Evolutionary conservation across 2,888 invertebrate species (phyloP).

Genomic region (Anoncus sp.): DNA sequence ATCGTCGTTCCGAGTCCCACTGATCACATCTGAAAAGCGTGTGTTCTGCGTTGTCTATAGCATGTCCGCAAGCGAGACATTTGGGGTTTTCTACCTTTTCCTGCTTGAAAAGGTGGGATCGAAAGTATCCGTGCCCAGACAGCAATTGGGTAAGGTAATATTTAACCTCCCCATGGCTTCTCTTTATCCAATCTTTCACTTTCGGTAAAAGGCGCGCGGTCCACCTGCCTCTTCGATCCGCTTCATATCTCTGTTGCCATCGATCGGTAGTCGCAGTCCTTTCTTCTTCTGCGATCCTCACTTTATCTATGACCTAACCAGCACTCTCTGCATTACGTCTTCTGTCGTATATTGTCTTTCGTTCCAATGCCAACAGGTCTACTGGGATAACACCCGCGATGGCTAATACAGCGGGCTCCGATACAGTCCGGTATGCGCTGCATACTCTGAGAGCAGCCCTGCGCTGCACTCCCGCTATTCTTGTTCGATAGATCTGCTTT

Average conservation of each 20-base stretch:
- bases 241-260: neutral
- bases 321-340: neutral
- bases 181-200: neutral
- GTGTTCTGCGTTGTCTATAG: neutral
- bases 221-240: neutral
- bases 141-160: constrained; percentile 13
- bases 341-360: neutral
- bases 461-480: neutral
- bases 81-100: neutral
- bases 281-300: no score
- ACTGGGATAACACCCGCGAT: constrained; percentile 16
- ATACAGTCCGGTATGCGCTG: constrained; percentile 12
- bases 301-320: no score
- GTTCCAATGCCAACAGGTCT: neutral
- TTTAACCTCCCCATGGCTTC: constrained; percentile 4
- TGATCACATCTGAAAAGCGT: neutral
- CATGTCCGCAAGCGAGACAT: neutral
- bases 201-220: neutral
- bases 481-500: neutral
- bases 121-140: constrained; percentile 6
- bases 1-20: constrained; percentile 8
- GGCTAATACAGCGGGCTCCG: neutral
- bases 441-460: neutral
- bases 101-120: neutral
- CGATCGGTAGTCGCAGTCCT: no score